A percentile compares a stretch with the other conserved stretches of the same genome.
Evolutionary conservation across 2,113 vertebrate species (phyloP).

Genomic region (Machaerirhynchus nigripectus): DNA sequence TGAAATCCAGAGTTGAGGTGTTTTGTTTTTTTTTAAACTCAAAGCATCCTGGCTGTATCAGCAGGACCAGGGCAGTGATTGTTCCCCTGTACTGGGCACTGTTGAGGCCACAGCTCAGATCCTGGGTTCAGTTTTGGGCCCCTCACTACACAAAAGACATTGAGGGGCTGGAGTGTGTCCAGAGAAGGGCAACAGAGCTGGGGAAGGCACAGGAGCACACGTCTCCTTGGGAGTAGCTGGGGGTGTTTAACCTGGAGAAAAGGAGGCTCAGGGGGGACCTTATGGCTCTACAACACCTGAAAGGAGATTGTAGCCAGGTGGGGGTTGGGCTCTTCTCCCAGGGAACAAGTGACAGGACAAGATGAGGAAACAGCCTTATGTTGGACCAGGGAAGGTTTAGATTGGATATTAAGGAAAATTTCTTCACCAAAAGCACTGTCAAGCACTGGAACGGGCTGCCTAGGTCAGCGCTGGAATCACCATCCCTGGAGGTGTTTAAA

Average conservation of each 20-base stretch:
- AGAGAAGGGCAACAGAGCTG: neutral
- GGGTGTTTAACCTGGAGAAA: neutral
- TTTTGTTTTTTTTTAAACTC: neutral
- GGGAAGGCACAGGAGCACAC: neutral
- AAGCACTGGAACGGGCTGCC: neutral
- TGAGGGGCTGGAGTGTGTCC: neutral
- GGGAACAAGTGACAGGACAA: neutral
- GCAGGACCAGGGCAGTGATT: neutral
- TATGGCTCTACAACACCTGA: accelerated
- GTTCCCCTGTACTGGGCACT: neutral
- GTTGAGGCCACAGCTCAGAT: neutral
- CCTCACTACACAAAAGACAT: neutral
- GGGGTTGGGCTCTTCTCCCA: accelerated
- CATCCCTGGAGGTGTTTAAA: neutral
- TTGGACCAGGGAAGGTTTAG: neutral
- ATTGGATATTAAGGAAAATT: neutral
- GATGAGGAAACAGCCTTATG: too few relatives aligned
- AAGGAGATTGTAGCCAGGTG: too few relatives aligned
- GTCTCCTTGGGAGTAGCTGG: neutral
- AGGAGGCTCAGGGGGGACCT: neutral
- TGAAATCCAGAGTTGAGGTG: neutral
- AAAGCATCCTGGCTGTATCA: neutral
- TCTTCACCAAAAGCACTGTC: neutral
- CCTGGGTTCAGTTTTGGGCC: neutral
- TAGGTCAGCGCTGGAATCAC: neutral